phyloP scores from a whole-genome alignment of 2,888 invertebrate species.

The Dichetophora obliterata region DNA sequence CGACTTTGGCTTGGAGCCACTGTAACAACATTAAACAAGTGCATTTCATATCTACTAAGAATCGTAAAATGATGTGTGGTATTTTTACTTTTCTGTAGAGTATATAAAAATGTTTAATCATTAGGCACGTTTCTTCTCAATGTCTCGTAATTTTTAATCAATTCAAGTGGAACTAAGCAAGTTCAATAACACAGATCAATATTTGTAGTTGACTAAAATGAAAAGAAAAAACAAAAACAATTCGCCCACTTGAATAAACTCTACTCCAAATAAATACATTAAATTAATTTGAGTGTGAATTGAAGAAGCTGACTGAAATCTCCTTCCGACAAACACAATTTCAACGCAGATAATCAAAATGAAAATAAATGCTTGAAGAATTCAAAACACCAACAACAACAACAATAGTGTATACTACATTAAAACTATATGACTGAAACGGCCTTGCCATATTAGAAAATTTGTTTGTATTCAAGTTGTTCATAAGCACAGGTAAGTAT shows the following conservation, averaged over 20 bases:
- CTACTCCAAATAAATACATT: no score
- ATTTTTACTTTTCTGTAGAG: no score
- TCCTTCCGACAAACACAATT: not conserved
- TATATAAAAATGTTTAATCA: no score
- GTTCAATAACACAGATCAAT: no score
- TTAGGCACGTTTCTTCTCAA: no score
- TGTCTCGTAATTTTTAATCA: no score
- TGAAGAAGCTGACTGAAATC: not conserved
- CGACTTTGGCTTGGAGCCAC: no score
- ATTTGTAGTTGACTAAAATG: no score
- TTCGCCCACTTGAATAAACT: not conserved
- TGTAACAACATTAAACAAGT: no score
- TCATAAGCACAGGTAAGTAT: not conserved
- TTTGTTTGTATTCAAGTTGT: not conserved
- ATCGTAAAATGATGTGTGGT: no score
- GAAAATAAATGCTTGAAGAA: not conserved
- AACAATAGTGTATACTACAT: not conserved
- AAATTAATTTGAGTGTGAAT: not conserved
- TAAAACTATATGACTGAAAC: not conserved
- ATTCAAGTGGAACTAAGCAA: no score
- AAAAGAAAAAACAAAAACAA: not conserved
- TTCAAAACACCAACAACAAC: not conserved
- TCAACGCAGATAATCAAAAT: not conserved
- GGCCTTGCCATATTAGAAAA: slow-evolving; percentile 7
- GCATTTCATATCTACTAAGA: no score